These are phyloP conservation scores for Megaceryle alcyon DNA, from an alignment of 2,797 vertebrate species.

Conservation along the genomic window DNA sequence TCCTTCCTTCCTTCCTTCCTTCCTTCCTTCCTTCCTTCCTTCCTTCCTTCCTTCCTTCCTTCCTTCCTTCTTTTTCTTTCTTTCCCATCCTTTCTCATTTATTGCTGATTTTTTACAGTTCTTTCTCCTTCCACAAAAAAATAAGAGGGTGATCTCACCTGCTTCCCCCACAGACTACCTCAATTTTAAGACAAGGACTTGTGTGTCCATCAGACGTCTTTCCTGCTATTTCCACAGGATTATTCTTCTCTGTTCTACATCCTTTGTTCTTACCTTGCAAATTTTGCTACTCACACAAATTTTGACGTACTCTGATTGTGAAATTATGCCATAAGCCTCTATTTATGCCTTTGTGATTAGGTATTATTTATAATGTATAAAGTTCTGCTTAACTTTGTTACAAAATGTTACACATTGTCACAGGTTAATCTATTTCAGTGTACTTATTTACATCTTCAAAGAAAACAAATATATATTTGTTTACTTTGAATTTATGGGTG, in stretches of 20 bases:
- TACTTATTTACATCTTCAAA: background rate
- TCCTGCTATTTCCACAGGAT: background rate
- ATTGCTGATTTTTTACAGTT: background rate
- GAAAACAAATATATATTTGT: background rate
- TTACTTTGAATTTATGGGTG: background rate
- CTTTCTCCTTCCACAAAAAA: background rate
- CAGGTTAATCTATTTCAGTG: background rate
- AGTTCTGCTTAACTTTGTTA: background rate
- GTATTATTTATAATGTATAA: background rate
- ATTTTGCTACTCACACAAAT: background rate
- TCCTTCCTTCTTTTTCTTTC: too few relatives aligned
- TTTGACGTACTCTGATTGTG: background rate
- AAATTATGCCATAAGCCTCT: background rate
- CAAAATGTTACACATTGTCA: background rate
- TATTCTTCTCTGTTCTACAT: background rate
- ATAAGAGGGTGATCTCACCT: background rate
- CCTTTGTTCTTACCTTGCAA: background rate
- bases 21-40: too few relatives aligned
- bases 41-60: too few relatives aligned
- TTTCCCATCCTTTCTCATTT: background rate
- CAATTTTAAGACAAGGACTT: background rate
- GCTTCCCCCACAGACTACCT: background rate
- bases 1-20: too few relatives aligned
- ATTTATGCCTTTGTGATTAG: background rate
- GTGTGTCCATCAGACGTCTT: background rate